Evolutionary conservation across 2,797 vertebrate genomes (phyloP), one percentile per base, ranked within the genome.

Genomic region (Etheostoma perlongum): DNA sequence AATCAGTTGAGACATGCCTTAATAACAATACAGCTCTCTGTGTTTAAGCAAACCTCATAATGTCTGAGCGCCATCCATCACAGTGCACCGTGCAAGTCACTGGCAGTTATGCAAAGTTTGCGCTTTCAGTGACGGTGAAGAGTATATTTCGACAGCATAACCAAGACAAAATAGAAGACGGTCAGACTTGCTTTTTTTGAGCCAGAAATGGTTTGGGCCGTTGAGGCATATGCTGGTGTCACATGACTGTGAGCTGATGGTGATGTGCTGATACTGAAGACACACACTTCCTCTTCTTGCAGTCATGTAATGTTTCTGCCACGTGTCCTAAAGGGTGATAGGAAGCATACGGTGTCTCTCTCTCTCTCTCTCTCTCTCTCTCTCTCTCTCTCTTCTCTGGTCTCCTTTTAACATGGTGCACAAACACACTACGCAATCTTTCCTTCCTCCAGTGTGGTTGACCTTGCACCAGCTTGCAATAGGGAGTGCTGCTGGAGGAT

Each of bases 391-490:
- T 23, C 61, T 23, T 87, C 84, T 89, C 69, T 89, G 86, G 71
- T 84, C 82, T 91, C 76, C 51, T 88, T 87, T 90, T 84, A 66
- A 54, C 70, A 69, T 60, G 68, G 60, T 64, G 33, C 13, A 30
- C 72, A 74, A 54, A 72, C 70, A 67, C 72, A 59, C 42, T 11
- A 69, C 27, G 49, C 78, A 73, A 72, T 84, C 70, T 75, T 75
- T 48, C 61, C 55, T 76, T 88, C 67, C 74, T 78, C 77, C 52
- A 63, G 33, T 62, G 48, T 63, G 69, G 64, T 78, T 89, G 90
- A 94, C 93, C 91, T 94, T 94, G 93, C 91, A 91, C 89, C 90
- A 93, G 80, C 84, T 78, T 47, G 44, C 62, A 59, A 86, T 89
- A 91, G 65, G 84, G 61, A 85, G 81, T 57, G 83, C 74, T 69